These are phyloP conservation scores for Mormyrops attenuatus DNA, from an alignment of 2,797 vertebrate genomes.

Conservation along the genomic window DNA sequence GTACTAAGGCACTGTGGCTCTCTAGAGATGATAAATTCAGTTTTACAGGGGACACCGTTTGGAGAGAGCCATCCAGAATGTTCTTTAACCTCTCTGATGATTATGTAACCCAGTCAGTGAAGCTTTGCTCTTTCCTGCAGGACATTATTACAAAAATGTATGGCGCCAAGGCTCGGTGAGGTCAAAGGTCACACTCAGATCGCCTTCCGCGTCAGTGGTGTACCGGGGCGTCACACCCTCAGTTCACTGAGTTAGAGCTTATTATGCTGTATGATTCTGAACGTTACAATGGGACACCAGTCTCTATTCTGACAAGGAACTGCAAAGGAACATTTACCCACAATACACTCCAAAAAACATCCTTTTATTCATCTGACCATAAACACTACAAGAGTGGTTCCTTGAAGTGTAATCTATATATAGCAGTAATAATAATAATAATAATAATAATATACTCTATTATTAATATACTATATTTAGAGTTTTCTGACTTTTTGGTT, in stretches of 20 bases:
- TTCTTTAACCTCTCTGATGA: not conserved
- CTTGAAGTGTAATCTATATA: constrained; percentile 1
- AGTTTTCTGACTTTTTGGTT: not conserved
- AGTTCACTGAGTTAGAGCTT: not conserved
- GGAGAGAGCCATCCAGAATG: not conserved
- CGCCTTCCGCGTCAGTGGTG: not conserved
- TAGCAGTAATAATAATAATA: not conserved
- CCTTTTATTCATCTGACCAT: not conserved
- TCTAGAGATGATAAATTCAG: not conserved
- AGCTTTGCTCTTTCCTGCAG: not conserved
- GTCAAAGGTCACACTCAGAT: not conserved
- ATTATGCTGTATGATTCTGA: not conserved
- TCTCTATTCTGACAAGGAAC: not conserved
- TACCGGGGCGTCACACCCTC: not conserved
- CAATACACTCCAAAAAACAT: not conserved
- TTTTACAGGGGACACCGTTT: not conserved
- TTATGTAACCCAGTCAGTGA: not conserved
- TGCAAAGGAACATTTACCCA: not conserved
- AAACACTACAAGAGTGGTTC: not conserved
- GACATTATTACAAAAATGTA: not conserved
- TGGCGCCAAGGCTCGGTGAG: not conserved
- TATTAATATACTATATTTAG: constrained; percentile 54
- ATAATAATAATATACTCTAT: not conserved
- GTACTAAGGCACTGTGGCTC: not conserved
- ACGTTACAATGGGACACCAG: not conserved